These are phyloP conservation scores for Porites cylindrica DNA, from an alignment of 92 coral and sea anemone species.

Conservation along the genomic window DNA sequence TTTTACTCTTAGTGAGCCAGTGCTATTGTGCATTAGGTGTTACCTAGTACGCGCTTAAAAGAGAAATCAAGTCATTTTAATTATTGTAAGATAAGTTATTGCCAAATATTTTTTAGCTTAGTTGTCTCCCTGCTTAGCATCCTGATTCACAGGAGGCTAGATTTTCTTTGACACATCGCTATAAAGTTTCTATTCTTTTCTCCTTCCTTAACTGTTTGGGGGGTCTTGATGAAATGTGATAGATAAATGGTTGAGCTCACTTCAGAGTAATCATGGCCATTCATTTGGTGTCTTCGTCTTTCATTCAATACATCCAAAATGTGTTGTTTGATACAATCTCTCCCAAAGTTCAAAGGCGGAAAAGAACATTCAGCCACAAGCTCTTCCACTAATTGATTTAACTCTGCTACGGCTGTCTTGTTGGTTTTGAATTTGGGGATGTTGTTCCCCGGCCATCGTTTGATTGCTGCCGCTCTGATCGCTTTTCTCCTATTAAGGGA, in stretches of 20 bases:
- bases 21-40: no score
- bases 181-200: no score
- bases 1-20: no score
- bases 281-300: constrained; percentile 15
- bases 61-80: no score
- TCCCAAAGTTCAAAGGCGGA: constrained; percentile 20
- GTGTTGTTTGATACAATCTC: constrained; percentile 41
- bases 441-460: constrained; percentile 43
- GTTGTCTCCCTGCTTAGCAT: no score
- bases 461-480: not conserved
- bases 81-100: no score
- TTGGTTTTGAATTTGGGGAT: constrained; percentile 19
- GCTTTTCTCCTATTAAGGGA: constrained; percentile 26
- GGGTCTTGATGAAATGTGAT: not conserved
- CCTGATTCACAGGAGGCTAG: no score
- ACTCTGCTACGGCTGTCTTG: not conserved
- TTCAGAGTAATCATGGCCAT: constrained; percentile 28
- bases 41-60: no score
- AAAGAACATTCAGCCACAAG: constrained; percentile 21
- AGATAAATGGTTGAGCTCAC: not conserved
- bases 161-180: no score
- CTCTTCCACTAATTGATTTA: constrained; percentile 11
- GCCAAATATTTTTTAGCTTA: no score
- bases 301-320: constrained; percentile 35
- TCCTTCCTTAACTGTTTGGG: no score